Evolutionary conservation across 2,797 vertebrate species (phyloP), one percentile per base, ranked within the genome.

Genomic region (Neomorphus geoffroyi): DNA sequence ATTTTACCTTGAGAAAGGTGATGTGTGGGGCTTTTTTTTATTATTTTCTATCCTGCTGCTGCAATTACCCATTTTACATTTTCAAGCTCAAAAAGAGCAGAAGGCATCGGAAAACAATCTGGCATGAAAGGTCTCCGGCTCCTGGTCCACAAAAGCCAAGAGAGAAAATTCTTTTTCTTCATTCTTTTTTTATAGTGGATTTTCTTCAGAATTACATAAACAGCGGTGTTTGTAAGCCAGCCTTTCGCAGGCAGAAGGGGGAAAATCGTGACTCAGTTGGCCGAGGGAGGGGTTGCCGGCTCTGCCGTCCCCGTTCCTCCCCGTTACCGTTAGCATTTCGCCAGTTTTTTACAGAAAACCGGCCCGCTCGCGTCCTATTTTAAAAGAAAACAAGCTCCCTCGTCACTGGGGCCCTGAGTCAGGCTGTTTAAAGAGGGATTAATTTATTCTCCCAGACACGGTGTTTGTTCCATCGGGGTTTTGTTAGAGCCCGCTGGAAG

Each of bases 1-100:
- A 93, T 96, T 97, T 91, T 96, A 97, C 96, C 93, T 97, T 82
- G 77, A 85, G 64, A 90, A 94, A 95, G 96, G 94, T 95, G 96
- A 95, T 88, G 95, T 45, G 86, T 4, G 19, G 51, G 66, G 27
- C 22, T 27, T 12, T 4, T 13, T 45, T 84, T 65, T 26, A 22
- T 51, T 60, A 50, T 27, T 32, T 30, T 32, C 37, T 24, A 23
- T 7, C 3, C 64, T 22, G 57, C 69, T 56, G 51, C 66, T 46
- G 83, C 90, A 90, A 54, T 71, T 53, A 13, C 83, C 37, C 32
- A 27, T 94, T 75, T 78, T 39, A 57, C 14, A 27, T 86, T 86
- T 90, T 33, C 81, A 62, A 91, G 87, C 90, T 58, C n/a, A 18
- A 67, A 67, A 75, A 50, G 48, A 65, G 43, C 48, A 79, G 41